Evolutionary conservation across 2,797 vertebrate species (phyloP).

Genomic region (Cynopterus sphinx): DNA sequence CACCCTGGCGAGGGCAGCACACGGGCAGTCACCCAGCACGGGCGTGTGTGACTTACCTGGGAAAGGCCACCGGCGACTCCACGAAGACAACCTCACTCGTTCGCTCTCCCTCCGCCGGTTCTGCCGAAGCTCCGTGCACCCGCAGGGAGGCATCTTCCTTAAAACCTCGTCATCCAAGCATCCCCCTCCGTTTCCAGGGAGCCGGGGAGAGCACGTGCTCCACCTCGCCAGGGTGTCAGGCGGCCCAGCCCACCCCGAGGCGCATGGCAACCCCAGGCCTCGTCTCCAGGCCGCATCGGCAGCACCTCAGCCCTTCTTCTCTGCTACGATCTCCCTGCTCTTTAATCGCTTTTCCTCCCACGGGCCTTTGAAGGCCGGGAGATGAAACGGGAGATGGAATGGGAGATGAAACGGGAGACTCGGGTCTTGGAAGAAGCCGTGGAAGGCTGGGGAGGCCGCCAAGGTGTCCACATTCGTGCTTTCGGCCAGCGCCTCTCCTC

Average conservation of each 20-base stretch:
- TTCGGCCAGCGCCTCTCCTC: background rate
- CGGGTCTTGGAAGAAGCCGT: background rate
- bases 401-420: background rate
- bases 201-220: rapidly evolving
- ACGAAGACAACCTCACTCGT: rapidly evolving
- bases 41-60: no score
- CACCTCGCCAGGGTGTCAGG: no score
- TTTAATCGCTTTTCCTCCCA: background rate
- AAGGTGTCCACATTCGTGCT: background rate
- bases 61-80: background rate
- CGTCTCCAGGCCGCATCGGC: background rate
- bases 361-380: background rate
- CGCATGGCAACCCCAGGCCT: rapidly evolving
- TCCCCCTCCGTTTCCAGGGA: rapidly evolving
- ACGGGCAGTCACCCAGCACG: rapidly evolving
- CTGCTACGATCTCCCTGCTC: background rate
- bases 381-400: background rate
- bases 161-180: background rate
- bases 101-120: background rate
- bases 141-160: background rate
- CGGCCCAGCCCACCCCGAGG: no score
- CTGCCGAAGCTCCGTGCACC: background rate
- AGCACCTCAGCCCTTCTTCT: background rate
- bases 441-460: background rate
- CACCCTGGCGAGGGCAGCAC: background rate